Conservation (phyloP, 2,113 vertebrate genomes). For the Bufo bufo region DNA sequence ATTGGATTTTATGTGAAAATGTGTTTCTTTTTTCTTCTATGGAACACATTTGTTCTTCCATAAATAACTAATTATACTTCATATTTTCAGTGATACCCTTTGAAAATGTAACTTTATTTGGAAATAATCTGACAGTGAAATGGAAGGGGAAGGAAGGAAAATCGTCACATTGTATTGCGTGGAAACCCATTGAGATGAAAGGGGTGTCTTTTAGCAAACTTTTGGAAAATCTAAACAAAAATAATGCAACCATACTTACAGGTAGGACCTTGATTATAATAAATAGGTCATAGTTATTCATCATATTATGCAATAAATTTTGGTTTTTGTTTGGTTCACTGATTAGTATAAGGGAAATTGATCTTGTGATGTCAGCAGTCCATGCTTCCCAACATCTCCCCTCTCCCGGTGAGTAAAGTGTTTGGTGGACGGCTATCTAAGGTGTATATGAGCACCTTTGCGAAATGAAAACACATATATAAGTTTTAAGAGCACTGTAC, state of each 20-base stretch:
- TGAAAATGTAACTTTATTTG: background rate
- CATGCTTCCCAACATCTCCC: too few relatives aligned
- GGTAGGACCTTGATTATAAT: slow-evolving; percentile 7
- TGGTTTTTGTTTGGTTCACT: too few relatives aligned
- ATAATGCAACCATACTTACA: slow-evolving; percentile 4
- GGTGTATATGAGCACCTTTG: too few relatives aligned
- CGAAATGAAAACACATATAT: too few relatives aligned
- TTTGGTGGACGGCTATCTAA: too few relatives aligned
- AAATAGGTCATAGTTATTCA: background rate
- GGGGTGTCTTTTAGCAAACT: background rate
- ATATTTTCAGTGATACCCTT: slow-evolving; percentile 21
- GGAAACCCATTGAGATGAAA: background rate
- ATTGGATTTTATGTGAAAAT: background rate
- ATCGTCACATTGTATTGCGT: slow-evolving; percentile 1
- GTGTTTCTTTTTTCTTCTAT: too few relatives aligned
- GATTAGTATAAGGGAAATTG: too few relatives aligned
- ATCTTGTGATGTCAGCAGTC: too few relatives aligned
- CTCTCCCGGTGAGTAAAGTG: too few relatives aligned
- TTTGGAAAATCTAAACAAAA: background rate
- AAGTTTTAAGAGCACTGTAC: too few relatives aligned
- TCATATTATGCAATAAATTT: too few relatives aligned
- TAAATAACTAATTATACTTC: background rate
- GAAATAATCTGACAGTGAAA: background rate
- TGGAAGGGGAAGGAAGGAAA: background rate
- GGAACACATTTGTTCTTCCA: background rate